Evolutionary conservation across 2,888 invertebrate species (phyloP).

Genomic region (Papilio gigon): DNA sequence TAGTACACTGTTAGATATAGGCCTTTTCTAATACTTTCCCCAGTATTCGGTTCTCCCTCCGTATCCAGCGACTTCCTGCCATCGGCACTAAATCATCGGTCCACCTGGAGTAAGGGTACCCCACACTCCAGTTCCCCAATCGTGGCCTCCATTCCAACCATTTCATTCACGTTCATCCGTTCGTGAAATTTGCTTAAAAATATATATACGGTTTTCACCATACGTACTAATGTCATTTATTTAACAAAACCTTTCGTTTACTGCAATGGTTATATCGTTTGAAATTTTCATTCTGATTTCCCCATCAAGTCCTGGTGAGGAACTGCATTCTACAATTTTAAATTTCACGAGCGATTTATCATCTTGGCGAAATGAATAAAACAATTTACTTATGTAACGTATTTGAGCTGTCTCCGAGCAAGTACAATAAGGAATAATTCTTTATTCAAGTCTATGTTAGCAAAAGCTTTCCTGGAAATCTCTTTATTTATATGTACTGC

Average conservation of each 20-base stretch:
- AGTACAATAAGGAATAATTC: slow-evolving; percentile 7
- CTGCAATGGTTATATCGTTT: background rate
- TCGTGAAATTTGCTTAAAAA: too few relatives aligned
- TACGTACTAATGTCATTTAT: background rate
- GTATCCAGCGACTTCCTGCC: too few relatives aligned
- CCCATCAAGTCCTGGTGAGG: background rate
- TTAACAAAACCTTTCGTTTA: background rate
- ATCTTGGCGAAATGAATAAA: slow-evolving; percentile 18
- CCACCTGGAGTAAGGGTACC: too few relatives aligned
- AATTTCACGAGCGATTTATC: slow-evolving; percentile 33
- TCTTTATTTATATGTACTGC: background rate
- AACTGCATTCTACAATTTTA: slow-evolving; percentile 25
- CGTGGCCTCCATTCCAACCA: too few relatives aligned
- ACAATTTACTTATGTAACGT: slow-evolving; percentile 24
- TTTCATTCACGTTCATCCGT: too few relatives aligned
- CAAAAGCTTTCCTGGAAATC: background rate
- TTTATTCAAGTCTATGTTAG: background rate
- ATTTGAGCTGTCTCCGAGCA: slow-evolving; percentile 15
- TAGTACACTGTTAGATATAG: too few relatives aligned
- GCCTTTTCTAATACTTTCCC: too few relatives aligned
- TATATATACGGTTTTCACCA: too few relatives aligned
- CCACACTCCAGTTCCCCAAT: too few relatives aligned
- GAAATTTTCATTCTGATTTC: background rate
- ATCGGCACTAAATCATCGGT: too few relatives aligned
- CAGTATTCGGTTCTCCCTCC: too few relatives aligned